Conservation (phyloP, 2,113 vertebrate genomes). For the Nipponia nippon region DNA sequence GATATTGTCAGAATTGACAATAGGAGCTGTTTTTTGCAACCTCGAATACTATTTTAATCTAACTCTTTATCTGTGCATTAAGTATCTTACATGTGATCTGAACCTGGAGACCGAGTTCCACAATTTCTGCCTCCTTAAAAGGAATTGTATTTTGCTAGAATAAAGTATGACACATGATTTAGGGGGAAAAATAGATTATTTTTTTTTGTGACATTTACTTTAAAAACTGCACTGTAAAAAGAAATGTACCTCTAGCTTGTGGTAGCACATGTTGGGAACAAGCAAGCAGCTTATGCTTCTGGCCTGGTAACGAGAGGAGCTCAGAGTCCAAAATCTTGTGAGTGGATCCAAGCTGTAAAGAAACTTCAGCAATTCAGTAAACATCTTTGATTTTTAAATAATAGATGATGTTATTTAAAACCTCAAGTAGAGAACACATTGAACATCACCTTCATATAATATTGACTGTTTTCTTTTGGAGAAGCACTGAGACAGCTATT, state of each 20-base stretch:
- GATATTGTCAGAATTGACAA: constrained; percentile 45
- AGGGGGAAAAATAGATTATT: not conserved
- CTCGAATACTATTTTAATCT: constrained; percentile 42
- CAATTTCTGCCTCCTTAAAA: constrained; percentile 13
- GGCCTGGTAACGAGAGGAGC: not conserved
- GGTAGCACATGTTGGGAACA: not conserved
- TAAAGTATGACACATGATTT: constrained; percentile 17
- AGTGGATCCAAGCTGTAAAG: not conserved
- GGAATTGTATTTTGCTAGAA: not conserved
- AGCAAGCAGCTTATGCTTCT: not conserved
- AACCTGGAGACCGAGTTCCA: not conserved
- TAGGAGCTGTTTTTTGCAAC: not conserved
- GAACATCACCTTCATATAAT: not conserved
- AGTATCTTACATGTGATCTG: not conserved
- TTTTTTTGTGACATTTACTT: not conserved
- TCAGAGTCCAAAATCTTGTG: not conserved
- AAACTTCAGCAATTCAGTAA: not conserved
- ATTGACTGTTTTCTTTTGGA: not conserved
- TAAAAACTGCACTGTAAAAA: not conserved
- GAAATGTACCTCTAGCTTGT: not conserved
- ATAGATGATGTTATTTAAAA: not conserved
- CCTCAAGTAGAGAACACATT: not conserved
- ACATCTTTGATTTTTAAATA: not conserved
- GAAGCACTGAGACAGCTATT: not conserved
- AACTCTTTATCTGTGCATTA: not conserved